Evolutionary conservation across 2,113 vertebrate species (phyloP).

Genomic region (Ranitomeya imitator): DNA sequence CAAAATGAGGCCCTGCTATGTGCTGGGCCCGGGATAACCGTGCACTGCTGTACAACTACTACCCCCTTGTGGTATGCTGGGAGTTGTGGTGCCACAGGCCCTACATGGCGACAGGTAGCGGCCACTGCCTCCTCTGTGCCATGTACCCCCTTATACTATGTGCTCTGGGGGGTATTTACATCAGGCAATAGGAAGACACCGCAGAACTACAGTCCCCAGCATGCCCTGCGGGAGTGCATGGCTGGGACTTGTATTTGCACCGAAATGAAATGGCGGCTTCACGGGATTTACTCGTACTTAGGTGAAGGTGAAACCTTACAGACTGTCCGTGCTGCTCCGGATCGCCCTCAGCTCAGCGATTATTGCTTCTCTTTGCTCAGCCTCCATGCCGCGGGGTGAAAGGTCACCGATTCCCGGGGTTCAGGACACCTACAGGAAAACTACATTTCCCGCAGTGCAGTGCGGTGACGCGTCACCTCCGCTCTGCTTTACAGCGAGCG

Average conservation of each 20-base stretch:
- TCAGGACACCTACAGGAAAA: background rate
- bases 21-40: too few relatives aligned
- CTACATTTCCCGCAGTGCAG: background rate
- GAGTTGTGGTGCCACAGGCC: background rate
- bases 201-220: background rate
- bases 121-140: background rate
- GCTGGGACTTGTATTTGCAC: background rate
- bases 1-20: too few relatives aligned
- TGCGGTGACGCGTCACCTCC: constrained; percentile 5
- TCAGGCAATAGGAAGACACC: background rate
- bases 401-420: constrained; percentile 23
- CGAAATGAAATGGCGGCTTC: background rate
- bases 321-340: constrained; percentile 51
- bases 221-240: background rate
- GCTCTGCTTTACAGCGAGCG: background rate
- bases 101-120: too few relatives aligned
- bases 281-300: background rate
- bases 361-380: constrained; percentile 39
- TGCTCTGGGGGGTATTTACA: background rate
- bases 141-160: background rate
- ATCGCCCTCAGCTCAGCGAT: constrained; percentile 47
- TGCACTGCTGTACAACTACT: too few relatives aligned
- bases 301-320: constrained; percentile 65
- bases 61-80: background rate
- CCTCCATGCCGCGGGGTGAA: constrained; percentile 63